These are phyloP conservation scores for Lepus europaeus DNA, from an alignment of 2,113 vertebrate species.

Conservation along the genomic window DNA sequence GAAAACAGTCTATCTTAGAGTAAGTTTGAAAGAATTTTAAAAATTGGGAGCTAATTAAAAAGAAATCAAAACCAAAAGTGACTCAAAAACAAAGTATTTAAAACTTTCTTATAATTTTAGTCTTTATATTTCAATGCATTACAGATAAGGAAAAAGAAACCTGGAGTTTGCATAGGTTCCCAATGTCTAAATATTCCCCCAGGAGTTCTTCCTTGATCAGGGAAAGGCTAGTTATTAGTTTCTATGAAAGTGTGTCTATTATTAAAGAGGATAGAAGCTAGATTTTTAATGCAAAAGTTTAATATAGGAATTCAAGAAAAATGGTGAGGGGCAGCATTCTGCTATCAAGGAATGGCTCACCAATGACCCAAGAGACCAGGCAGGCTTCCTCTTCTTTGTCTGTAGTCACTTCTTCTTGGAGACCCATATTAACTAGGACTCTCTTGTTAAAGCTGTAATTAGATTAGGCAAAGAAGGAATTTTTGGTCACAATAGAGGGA, in stretches of 20 bases:
- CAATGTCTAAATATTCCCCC: background rate
- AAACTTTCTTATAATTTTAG: background rate
- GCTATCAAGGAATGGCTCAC: background rate
- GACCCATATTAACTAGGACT: background rate
- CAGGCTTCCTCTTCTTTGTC: background rate
- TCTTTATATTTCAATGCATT: conserved; percentile 1
- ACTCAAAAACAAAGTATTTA: conserved; percentile 3
- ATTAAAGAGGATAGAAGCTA: background rate
- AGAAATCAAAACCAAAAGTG: background rate
- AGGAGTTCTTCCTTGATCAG: background rate
- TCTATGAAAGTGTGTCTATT: background rate
- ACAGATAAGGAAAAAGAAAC: background rate
- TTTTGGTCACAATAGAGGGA: background rate
- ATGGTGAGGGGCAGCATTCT: background rate
- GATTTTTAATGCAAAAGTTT: background rate
- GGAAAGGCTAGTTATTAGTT: background rate
- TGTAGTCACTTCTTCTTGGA: background rate
- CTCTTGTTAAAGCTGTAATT: background rate
- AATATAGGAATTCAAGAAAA: background rate
- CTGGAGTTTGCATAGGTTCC: background rate
- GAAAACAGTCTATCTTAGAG: background rate
- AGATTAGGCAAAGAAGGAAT: background rate
- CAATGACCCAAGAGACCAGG: background rate
- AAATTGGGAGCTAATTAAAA: background rate
- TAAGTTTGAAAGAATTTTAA: background rate